Percentiles rank a stretch among this genome's conserved stretches.
These are phyloP conservation scores for Cistogaster globosa DNA, from an alignment of 2,888 invertebrate genomes.

Conservation along the genomic window DNA sequence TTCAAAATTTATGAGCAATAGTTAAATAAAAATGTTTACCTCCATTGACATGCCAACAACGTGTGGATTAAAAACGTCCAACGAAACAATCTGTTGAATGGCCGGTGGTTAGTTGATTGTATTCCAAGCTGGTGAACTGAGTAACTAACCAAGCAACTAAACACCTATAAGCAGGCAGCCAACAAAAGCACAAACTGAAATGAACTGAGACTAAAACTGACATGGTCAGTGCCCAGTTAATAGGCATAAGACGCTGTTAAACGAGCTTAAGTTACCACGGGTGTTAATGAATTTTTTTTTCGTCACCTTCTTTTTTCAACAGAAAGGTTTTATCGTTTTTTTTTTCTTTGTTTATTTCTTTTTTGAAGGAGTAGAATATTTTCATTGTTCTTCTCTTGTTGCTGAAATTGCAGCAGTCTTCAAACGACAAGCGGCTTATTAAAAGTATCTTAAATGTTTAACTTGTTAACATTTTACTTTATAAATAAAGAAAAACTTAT, in stretches of 20 bases:
- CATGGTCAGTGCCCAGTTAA: slow-evolving; percentile 66
- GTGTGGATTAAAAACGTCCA: slow-evolving; percentile 63
- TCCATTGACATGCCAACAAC: slow-evolving; percentile 68
- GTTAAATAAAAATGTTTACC: slow-evolving; percentile 68
- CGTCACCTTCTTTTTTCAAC: slow-evolving; percentile 69
- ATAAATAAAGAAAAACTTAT: slow-evolving; percentile 35
- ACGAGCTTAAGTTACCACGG: slow-evolving; percentile 71
- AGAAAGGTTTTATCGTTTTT: slow-evolving; percentile 24
- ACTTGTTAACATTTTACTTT: slow-evolving; percentile 68
- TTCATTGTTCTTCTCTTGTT: slow-evolving; percentile 43
- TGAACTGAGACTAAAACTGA: slow-evolving; percentile 66
- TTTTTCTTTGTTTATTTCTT: background rate
- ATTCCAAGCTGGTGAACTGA: slow-evolving; percentile 6
- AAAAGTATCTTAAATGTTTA: slow-evolving; percentile 67
- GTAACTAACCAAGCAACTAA: slow-evolving; percentile 35
- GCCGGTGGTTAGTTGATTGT: background rate
- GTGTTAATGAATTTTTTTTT: slow-evolving; percentile 74
- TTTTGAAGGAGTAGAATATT: slow-evolving; percentile 50
- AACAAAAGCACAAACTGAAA: slow-evolving; percentile 47
- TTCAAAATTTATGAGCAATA: slow-evolving; percentile 68
- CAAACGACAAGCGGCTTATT: slow-evolving; percentile 69
- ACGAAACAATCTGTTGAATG: slow-evolving; percentile 1
- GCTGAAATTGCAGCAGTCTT: slow-evolving; percentile 48
- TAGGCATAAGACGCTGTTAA: slow-evolving; percentile 72
- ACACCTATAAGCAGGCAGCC: slow-evolving; percentile 35